Conservation (phyloP, 1,140 invertebrate species). For the Meloidogyne exigua region DNA sequence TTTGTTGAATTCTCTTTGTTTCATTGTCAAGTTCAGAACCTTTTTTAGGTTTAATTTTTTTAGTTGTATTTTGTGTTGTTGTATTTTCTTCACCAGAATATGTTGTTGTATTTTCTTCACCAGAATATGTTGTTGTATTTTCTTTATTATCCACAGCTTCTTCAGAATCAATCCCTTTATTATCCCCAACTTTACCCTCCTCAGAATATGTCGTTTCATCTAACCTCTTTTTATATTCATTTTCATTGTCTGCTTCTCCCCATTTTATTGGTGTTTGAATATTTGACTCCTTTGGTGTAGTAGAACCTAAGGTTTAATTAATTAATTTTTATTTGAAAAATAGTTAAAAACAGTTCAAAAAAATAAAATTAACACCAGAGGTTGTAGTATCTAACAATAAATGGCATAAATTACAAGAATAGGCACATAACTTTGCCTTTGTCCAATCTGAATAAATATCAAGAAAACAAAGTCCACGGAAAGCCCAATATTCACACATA, state of each 20-base stretch:
- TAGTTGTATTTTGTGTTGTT: no score
- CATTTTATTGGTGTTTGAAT: background rate
- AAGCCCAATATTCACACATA: conserved; percentile 1
- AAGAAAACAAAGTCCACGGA: background rate
- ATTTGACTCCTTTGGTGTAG: background rate
- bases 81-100: no score
- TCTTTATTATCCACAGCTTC: no score
- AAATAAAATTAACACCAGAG: background rate
- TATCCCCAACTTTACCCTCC: no score
- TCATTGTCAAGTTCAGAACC: no score
- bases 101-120: no score
- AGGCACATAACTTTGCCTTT: background rate
- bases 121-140: no score
- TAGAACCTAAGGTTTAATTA: background rate
- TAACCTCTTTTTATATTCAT: background rate
- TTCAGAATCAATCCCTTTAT: no score
- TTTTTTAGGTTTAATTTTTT: no score
- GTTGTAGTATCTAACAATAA: background rate
- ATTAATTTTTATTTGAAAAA: no score
- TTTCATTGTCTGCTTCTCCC: background rate
- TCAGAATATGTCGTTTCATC: background rate
- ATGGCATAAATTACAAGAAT: background rate
- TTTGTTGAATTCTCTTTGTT: no score
- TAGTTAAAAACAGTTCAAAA: no score
- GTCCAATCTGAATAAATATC: background rate